Evolutionary conservation across 2,113 vertebrate species (phyloP), one percentile per base, ranked within the genome.

Genomic region (Nothoprocta pentlandii): DNA sequence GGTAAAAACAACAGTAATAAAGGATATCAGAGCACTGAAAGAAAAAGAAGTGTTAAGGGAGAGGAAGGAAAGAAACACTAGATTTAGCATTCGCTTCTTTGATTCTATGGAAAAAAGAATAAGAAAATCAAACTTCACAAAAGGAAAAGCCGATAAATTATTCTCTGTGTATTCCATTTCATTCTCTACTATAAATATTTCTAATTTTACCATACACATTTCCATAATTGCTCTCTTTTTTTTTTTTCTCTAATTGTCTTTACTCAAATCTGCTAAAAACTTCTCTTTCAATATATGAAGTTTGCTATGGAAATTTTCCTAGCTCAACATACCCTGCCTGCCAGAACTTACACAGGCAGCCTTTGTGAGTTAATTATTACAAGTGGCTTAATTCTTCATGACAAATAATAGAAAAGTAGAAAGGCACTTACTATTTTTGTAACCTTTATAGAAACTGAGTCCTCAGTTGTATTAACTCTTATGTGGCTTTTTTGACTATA

Each of bases 311-410:
- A 94, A 79, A 12, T 62, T 71, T 95, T 91, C 93, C 88, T 94
- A 86, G 39, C 56, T 80, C 85, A 93, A 85, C 73, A 76, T 32
- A 10, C 23, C 82, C 84, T 62, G 30, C 41, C 62, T 94, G 83
- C 80, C 92, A 94, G 62, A 44, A 62, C 47, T 92, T 79, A 90
- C 7, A 95, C 76, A 94, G 49, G 49, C 69, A 94, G 76, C 21
- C 85, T 94, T 95, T 94, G 73, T 93, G 58, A 92, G 49, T 75
- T 90, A 81, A 94, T 92, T 95, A 84, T 92, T 94, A 58, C 80
- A 94, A 56, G 77, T 90, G 82, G 64, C 58, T 96, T 93, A 92
- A 95, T 92, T 90, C 58, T 81, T 84, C 47, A 59, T 68, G 69
- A 84, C 49, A 95, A 95, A 94, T 92, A 95, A 90, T 62, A 89